phyloP scores from a whole-genome alignment of 2,113 vertebrate genomes.

The Grallaria varia region DNA sequence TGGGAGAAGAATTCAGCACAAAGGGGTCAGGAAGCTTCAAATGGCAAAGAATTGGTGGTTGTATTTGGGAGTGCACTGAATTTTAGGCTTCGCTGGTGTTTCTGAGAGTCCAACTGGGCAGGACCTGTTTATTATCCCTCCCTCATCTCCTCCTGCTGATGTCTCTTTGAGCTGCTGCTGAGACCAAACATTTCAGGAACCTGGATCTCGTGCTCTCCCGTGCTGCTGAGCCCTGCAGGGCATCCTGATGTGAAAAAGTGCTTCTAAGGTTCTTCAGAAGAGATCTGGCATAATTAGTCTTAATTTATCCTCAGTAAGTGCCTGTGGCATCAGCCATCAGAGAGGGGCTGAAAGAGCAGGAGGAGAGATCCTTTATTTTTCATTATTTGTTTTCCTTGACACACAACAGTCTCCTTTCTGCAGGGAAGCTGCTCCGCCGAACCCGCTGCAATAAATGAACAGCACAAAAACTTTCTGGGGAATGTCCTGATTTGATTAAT shows the following conservation, averaged over 20 bases:
- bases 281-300: conserved; percentile 37
- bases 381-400: conserved; percentile 15
- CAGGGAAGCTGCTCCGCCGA: background rate
- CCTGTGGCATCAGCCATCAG: conserved; percentile 32
- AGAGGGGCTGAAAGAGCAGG: background rate
- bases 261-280: conserved; percentile 27
- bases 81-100: background rate
- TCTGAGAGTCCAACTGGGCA: background rate
- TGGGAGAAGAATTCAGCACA: background rate
- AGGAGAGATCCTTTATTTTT: conserved; percentile 15
- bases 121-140: background rate
- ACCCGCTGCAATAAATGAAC: conserved; percentile 21
- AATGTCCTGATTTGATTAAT: conserved; percentile 38
- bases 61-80: background rate
- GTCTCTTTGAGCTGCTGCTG: background rate
- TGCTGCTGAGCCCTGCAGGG: background rate
- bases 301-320: conserved; percentile 44
- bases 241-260: background rate
- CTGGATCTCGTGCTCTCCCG: background rate
- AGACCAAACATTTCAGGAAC: background rate
- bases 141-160: background rate
- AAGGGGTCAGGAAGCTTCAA: background rate
- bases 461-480: conserved; percentile 22
- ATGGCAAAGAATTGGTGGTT: background rate
- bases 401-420: background rate